Conservation (phyloP, 2,797 vertebrate genomes). For the Galago senegalensis region DNA sequence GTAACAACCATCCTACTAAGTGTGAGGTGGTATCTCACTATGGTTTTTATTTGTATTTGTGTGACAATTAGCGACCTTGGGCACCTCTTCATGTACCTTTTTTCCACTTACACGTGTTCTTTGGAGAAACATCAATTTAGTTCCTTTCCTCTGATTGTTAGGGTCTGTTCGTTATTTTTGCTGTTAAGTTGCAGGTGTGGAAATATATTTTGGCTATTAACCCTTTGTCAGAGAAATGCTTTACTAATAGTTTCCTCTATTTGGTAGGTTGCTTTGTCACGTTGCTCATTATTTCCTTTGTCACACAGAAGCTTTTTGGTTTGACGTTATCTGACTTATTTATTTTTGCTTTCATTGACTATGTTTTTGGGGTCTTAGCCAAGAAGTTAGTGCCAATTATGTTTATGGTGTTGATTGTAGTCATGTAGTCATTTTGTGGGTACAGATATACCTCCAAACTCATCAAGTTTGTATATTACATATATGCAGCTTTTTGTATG, state of each 20-base stretch:
- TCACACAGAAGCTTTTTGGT: background rate
- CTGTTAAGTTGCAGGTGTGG: background rate
- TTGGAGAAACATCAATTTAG: background rate
- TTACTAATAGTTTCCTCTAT: background rate
- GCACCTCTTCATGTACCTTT: background rate
- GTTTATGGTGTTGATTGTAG: background rate
- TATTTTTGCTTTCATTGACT: slow-evolving; percentile 36
- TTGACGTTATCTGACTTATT: background rate
- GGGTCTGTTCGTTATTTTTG: background rate
- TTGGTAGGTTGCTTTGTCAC: background rate
- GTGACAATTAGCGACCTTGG: background rate
- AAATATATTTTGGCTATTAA: background rate
- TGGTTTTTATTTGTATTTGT: background rate
- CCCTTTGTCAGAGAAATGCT: background rate
- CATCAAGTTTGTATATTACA: slow-evolving; percentile 22
- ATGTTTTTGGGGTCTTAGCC: background rate
- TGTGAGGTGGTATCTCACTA: background rate
- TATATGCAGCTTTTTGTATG: background rate
- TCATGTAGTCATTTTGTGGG: background rate
- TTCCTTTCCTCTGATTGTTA: background rate
- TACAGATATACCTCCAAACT: background rate
- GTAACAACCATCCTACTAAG: background rate
- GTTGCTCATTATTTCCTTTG: background rate
- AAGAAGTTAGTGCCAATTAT: slow-evolving; percentile 10
- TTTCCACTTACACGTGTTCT: background rate